Conservation (phyloP, 2,797 vertebrate genomes). For the Lepus townsendii region DNA sequence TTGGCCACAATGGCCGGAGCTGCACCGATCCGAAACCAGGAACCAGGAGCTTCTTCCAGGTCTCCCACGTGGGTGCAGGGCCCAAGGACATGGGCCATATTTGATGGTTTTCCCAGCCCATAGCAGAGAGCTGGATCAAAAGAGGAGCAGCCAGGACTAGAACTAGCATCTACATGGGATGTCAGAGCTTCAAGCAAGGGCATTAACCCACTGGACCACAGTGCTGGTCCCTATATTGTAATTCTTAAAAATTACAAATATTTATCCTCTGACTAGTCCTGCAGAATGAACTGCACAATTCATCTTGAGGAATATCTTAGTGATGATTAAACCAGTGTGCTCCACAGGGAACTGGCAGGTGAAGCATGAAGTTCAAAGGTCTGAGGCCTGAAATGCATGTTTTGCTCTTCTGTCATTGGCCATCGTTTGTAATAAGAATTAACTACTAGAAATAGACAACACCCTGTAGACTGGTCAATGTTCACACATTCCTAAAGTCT, state of each 20-base stretch:
- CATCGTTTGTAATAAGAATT: not conserved
- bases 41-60: too few species aligned
- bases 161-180: too few species aligned
- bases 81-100: too few species aligned
- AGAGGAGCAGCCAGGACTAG: too few species aligned
- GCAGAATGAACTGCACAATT: not conserved
- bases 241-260: not conserved
- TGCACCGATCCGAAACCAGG: too few species aligned
- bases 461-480: not conserved
- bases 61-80: too few species aligned
- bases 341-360: not conserved
- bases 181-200: too few species aligned
- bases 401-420: not conserved
- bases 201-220: too few species aligned
- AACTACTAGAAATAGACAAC: not conserved
- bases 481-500: not conserved
- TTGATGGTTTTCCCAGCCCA: too few species aligned
- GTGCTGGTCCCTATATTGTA: not conserved
- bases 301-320: not conserved
- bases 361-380: not conserved
- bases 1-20: too few species aligned
- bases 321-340: fast-evolving
- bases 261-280: not conserved
- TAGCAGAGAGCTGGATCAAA: too few species aligned
- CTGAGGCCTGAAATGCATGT: not conserved